A percentile compares a stretch with the other conserved stretches of the same genome.
Evolutionary conservation across 2,113 vertebrate species (phyloP).

Genomic region (Charadrius vociferus): DNA sequence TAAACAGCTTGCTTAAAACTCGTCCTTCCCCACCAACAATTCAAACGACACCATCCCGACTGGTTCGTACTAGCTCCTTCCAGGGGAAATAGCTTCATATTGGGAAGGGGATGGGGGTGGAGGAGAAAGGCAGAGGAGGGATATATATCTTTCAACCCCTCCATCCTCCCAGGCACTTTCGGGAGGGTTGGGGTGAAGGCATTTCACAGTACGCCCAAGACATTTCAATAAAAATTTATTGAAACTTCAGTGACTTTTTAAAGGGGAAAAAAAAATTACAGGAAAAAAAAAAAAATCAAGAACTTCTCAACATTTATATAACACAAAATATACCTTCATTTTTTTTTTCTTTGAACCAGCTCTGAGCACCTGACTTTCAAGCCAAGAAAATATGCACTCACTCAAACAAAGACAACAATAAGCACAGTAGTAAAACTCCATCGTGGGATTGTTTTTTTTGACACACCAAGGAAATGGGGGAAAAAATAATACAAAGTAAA

Average conservation of each 20-base stretch:
- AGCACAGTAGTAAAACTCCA: slow-evolving; percentile 67
- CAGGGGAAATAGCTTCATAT: neutral
- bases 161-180: neutral
- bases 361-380: slow-evolving; percentile 73
- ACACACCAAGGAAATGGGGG: slow-evolving; percentile 66
- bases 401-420: slow-evolving; percentile 61
- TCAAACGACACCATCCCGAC: slow-evolving; percentile 26
- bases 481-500: slow-evolving; percentile 59
- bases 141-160: slow-evolving; percentile 19
- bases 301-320: slow-evolving; percentile 83
- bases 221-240: slow-evolving; percentile 88
- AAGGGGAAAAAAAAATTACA: slow-evolving; percentile 73
- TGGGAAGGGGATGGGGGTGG: neutral
- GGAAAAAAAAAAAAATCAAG: slow-evolving; percentile 79
- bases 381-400: slow-evolving; percentile 60
- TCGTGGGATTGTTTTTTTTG: neutral
- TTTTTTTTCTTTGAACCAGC: slow-evolving; percentile 72
- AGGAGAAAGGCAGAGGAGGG: neutral
- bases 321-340: slow-evolving; percentile 92
- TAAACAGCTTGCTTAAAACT: slow-evolving; percentile 45
- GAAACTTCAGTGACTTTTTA: slow-evolving; percentile 90
- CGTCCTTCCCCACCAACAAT: neutral
- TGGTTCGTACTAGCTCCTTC: slow-evolving; percentile 23
- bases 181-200: slow-evolving; percentile 17
- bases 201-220: slow-evolving; percentile 65